Percentiles rank a stretch among this genome's conserved stretches.
Evolutionary conservation across 1,140 invertebrate genomes (phyloP).

Genomic region (Drosophila navojoa): DNA sequence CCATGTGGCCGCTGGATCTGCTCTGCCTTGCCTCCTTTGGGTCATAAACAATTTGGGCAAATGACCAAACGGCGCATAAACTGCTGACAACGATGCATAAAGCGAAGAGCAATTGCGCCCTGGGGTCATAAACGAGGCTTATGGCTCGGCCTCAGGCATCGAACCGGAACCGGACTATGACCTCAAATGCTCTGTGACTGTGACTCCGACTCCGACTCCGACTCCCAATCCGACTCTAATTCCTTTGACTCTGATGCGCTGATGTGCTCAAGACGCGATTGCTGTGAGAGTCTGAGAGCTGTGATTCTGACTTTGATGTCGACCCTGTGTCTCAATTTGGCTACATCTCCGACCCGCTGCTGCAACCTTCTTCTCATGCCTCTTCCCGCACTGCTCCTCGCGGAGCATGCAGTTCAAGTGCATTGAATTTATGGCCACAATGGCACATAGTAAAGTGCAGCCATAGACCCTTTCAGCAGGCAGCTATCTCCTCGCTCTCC

Average conservation of each 20-base stretch:
- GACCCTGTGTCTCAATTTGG: too few species aligned
- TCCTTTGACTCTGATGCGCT: too few species aligned
- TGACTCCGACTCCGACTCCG: too few species aligned
- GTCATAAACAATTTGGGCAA: conserved; percentile 67
- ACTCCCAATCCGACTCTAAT: too few species aligned
- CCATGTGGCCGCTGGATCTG: conserved; percentile 6
- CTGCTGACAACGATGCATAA: conserved; percentile 46
- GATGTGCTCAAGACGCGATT: too few species aligned
- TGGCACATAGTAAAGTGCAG: conserved; percentile 1
- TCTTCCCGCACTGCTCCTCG: not conserved
- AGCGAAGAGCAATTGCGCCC: conserved; percentile 13
- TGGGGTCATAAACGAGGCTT: conserved; percentile 52
- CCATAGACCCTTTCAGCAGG: not conserved
- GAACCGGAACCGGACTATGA: not conserved
- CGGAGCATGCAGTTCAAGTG: conserved; percentile 34
- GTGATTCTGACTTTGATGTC: too few species aligned
- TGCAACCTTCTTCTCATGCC: not conserved
- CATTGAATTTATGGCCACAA: conserved; percentile 40
- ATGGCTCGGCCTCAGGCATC: not conserved
- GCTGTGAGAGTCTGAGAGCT: too few species aligned
- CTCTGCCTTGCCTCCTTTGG: conserved; percentile 21
- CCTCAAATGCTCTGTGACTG: too few species aligned
- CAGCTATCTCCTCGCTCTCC: too few species aligned
- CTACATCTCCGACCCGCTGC: not conserved
- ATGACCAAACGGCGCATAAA: conserved; percentile 47